These are phyloP conservation scores for Xestia rhomboidea DNA, from an alignment of 2,888 invertebrate species.

Conservation along the genomic window DNA sequence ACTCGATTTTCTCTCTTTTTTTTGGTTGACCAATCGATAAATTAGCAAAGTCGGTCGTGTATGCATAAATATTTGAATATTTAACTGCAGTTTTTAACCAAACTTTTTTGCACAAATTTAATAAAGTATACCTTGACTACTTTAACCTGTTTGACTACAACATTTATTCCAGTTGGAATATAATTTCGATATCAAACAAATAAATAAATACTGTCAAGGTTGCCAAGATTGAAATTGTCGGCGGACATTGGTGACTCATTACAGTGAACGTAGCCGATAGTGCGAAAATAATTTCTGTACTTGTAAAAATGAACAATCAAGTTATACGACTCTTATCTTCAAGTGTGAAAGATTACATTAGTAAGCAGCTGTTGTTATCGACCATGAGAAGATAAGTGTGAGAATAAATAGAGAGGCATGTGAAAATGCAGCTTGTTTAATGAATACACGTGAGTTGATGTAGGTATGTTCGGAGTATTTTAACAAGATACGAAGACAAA, in stretches of 20 bases:
- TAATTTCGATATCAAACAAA: conserved; percentile 42
- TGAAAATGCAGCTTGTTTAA: conserved; percentile 71
- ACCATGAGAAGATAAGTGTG: conserved; percentile 75
- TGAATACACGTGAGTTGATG: conserved; percentile 35
- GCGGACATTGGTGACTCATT: conserved; percentile 51
- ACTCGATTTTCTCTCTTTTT: conserved; percentile 2
- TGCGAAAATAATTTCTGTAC: conserved; percentile 57
- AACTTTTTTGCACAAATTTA: conserved; percentile 7
- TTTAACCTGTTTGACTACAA: conserved; percentile 25
- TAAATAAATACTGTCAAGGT: conserved; percentile 59
- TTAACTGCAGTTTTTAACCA: conserved; percentile 17
- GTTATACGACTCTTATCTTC: conserved; percentile 63
- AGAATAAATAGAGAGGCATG: conserved; percentile 76
- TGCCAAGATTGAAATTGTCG: conserved; percentile 47
- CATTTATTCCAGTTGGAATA: conserved; percentile 26
- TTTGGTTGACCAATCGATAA: conserved; percentile 19
- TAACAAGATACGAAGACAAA: conserved; percentile 31
- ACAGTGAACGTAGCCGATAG: conserved; percentile 60
- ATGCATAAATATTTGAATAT: conserved; percentile 22
- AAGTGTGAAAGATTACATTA: conserved; percentile 65
- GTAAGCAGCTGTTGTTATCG: conserved; percentile 61
- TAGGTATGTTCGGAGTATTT: conserved; percentile 30
- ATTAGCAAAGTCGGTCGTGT: conserved; percentile 1
- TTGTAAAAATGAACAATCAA: conserved; percentile 54
- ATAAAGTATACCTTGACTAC: conserved; percentile 5